Conservation (phyloP, 2,888 invertebrate genomes). For the Isoperla grammatica region DNA sequence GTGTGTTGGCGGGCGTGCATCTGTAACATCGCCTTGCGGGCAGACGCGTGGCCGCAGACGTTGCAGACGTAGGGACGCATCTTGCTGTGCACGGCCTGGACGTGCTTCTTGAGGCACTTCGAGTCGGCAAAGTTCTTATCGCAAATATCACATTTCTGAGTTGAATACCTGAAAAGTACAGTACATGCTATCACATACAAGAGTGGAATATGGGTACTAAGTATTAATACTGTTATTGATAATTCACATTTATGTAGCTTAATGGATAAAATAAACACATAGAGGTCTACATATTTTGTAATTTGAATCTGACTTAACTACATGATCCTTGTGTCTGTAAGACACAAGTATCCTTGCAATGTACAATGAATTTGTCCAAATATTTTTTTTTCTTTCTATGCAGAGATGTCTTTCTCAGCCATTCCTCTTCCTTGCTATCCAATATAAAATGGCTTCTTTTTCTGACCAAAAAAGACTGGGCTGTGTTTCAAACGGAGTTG, state of each 20-base stretch:
- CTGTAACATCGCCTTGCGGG: constrained; percentile 63
- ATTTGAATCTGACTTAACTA: constrained; percentile 19
- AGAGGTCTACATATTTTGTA: constrained; percentile 18
- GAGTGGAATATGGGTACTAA: too few relatives aligned
- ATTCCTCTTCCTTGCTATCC: too few relatives aligned
- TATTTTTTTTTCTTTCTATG: too few relatives aligned
- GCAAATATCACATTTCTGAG: constrained; percentile 63
- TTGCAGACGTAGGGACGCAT: constrained; percentile 57
- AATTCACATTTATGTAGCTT: too few relatives aligned
- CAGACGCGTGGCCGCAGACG: constrained; percentile 64
- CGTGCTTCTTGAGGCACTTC: constrained; percentile 61
- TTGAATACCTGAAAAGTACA: constrained; percentile 46
- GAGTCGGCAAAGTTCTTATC: constrained; percentile 61
- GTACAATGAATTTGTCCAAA: too few relatives aligned
- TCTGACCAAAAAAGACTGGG: too few relatives aligned
- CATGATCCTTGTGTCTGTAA: too few relatives aligned
- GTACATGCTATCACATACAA: background rate
- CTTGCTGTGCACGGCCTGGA: constrained; percentile 67
- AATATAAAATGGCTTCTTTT: too few relatives aligned
- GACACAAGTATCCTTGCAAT: too few relatives aligned
- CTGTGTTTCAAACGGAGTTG: too few relatives aligned
- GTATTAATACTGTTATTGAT: too few relatives aligned
- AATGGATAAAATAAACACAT: background rate
- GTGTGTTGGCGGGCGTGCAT: constrained; percentile 71
- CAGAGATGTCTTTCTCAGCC: too few relatives aligned